Base-by-base conservation (phyloP, 2,113 vertebrate species). In the Atrichornis clamosus region DNA sequence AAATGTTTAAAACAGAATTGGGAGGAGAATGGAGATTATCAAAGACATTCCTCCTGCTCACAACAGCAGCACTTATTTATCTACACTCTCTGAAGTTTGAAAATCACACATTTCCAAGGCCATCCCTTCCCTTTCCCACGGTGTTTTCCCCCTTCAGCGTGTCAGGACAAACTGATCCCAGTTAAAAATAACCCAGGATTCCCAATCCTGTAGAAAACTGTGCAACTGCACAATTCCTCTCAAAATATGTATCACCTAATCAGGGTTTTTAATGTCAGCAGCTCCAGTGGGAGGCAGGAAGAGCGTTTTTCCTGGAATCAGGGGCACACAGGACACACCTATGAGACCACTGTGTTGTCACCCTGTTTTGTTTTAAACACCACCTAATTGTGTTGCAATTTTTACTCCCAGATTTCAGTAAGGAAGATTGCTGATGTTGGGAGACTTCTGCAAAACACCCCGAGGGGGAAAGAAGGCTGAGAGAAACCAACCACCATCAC, bases 181-280 rank as follows among this genome's bases (percentile, higher is more conserved):
- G 27, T 64, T 89, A 46, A 87, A 94, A 93, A 94, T 81, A 96
- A 60, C 47, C 62, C 28, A 23, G 9, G 22, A 44, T 22, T 59
- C 56, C 86, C 1, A 3, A 26, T 60, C 39, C 35, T n/a, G 18
- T n/a, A 15, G n/a, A 9, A 10, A n/a, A 78, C 4, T 2, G 35
- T 11, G 18, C 19, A 13, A 8, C 70, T 90, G 78, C 88, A 35
- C 79, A 65, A 12, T 44, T 39, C 32, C 37, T 46, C 28, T 46
- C 32, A 13, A 59, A n/a, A 28, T 0, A 1, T 10, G 2, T 13
- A 16, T 44, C 6, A 1, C 78, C 21, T 44, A 0, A 46, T 41
- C 70, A 5, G 62, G 64, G 10, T 30, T 83, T 75, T 52, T 63
- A 49, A 55, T 72, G 80, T 44, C 56, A 17, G 11, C 42, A 13